Evolutionary conservation across 2,888 invertebrate species (phyloP).

Genomic region (Argyresthia goedartella): DNA sequence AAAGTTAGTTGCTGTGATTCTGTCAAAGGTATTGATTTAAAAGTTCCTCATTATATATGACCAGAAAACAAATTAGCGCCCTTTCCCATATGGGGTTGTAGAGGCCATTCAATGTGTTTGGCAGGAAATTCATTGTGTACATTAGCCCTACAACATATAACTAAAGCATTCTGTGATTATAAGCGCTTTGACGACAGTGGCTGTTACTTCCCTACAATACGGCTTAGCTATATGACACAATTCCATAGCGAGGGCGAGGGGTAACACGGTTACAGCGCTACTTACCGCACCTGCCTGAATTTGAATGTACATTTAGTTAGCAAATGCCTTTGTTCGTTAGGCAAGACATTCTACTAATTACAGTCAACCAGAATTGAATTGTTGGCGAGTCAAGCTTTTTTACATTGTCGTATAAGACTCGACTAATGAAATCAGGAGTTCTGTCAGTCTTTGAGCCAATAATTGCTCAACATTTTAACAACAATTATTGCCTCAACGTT

Average conservation of each 20-base stretch:
- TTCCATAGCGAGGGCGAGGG: neutral
- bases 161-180: neutral
- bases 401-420: neutral
- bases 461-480: too few species aligned
- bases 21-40: too few species aligned
- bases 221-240: slow-evolving; percentile 1
- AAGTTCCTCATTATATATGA: too few species aligned
- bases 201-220: neutral
- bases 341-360: neutral
- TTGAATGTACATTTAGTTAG: neutral
- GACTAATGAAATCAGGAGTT: neutral
- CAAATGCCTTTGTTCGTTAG: neutral
- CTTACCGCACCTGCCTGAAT: neutral
- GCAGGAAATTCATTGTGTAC: too few species aligned
- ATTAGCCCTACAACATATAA: neutral
- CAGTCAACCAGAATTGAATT: neutral
- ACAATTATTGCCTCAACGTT: too few species aligned
- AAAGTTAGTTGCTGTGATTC: too few species aligned
- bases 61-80: too few species aligned
- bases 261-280: neutral
- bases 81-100: too few species aligned
- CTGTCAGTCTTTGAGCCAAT: neutral
- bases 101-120: too few species aligned
- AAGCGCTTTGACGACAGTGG: neutral
- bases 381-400: neutral